Conservation (phyloP, 2,797 vertebrate species). For the Naso thynnoides region DNA sequence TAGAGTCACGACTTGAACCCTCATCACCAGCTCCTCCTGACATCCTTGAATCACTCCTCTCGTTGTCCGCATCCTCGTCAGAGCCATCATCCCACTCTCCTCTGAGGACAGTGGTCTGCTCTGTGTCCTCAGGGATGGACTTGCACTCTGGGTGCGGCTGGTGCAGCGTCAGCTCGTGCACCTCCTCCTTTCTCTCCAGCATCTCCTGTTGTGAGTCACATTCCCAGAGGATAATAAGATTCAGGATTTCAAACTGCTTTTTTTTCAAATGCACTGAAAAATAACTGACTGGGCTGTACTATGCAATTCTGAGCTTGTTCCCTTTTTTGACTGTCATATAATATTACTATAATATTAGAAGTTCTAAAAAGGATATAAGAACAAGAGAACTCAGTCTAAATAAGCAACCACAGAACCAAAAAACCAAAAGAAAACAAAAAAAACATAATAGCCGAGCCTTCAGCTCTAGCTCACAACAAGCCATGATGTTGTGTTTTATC, state of each 20-base stretch:
- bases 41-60: constrained; percentile 18
- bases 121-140: constrained; percentile 11
- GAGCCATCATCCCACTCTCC: neutral
- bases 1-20: constrained; percentile 18
- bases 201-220: constrained; percentile 51
- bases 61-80: constrained; percentile 14
- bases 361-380: too few relatives aligned
- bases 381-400: too few relatives aligned
- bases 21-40: constrained; percentile 36
- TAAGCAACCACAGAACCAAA: too few relatives aligned
- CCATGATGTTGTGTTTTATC: too few relatives aligned
- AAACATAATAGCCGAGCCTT: too few relatives aligned
- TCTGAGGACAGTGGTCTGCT: constrained; percentile 3
- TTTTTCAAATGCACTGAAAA: neutral
- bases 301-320: too few relatives aligned
- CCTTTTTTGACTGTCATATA: too few relatives aligned
- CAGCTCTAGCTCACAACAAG: too few relatives aligned
- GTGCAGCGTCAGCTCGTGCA: constrained; percentile 59
- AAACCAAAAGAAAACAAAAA: too few relatives aligned
- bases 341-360: too few relatives aligned
- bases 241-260: neutral
- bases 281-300: neutral
- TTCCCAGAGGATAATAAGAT: constrained; percentile 2
- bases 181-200: constrained; percentile 66
- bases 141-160: constrained; percentile 34